These are phyloP conservation scores for Pocillopora verrucosa DNA, from an alignment of 64 coral and sea anemone species.

Conservation along the genomic window DNA sequence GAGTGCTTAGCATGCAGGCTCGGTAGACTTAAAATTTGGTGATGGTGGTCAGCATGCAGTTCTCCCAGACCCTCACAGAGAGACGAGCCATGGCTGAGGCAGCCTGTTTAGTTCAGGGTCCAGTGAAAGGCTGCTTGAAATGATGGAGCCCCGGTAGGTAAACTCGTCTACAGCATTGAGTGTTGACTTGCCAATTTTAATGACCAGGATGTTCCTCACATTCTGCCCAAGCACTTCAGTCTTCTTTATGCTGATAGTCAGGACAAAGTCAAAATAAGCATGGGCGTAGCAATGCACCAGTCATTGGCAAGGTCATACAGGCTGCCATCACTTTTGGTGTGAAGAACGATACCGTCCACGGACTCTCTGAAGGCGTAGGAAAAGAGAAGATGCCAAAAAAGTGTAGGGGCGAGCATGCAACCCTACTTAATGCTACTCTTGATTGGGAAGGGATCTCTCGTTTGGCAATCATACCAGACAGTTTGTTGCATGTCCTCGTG, in stretches of 20 bases:
- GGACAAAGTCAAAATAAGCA: neutral
- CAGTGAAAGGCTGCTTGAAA: conserved; percentile 8
- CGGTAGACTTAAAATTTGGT: conserved; percentile 16
- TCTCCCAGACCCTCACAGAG: neutral
- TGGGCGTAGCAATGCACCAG: conserved; percentile 3
- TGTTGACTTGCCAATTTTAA: neutral
- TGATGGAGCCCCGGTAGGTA: conserved; percentile 1
- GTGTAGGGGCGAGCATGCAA: neutral
- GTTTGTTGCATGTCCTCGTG: conserved; percentile 18
- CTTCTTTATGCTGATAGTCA: conserved; percentile 12
- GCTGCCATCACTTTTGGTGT: neutral
- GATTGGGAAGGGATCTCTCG: neutral
- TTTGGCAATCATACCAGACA: neutral
- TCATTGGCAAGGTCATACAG: conserved; percentile 17
- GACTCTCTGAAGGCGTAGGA: neutral
- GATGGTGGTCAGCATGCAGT: conserved; percentile 8
- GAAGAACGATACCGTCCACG: neutral
- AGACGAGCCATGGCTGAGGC: conserved; percentile 9
- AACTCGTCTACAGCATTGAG: neutral
- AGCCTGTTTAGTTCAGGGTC: neutral
- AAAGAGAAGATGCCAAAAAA: neutral
- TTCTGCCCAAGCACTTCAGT: conserved; percentile 16
- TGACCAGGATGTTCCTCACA: neutral
- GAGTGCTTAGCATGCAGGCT: conserved; percentile 42
- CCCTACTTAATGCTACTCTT: neutral